Base-by-base conservation (phyloP, 1,140 invertebrate genomes). In the Charaxes varanes region DNA sequence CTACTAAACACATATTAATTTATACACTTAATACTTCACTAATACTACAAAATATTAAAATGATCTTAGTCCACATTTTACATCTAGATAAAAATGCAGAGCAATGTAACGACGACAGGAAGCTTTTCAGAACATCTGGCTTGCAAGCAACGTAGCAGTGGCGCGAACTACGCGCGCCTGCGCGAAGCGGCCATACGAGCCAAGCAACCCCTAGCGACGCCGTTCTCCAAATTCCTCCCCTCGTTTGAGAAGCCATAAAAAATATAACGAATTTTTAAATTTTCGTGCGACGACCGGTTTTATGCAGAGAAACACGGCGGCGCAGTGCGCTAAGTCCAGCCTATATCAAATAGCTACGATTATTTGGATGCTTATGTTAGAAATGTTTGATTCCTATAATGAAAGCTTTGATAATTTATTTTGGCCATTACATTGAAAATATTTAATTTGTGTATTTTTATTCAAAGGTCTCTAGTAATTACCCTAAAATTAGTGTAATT, bases 121-220 rank as follows among this genome's bases (percentile, higher is more conserved):
- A 82, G 81, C 80, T 84, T 83, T 83, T 82, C 80, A 74, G 76
- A 82, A 85, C 82, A 85, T 85, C 82, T 84, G 84, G 79, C 73
- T 76, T 71, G 71, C 71, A 77, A 79, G 77, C 77, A 64, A 74
- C 73, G 74, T 81, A 78, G 76, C 79, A 78, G 80, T 82, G 80
- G 81, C 81, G 81, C 81, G 80, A 85, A 84, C 78, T 78, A 74
- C 71, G 72, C 67, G 72, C 81, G 80, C 81, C 80, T 68, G 77
- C 81, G 80, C 81, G 74, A 77, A 70, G 69, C 77, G 63, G 53
- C 62, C 62, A 58, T 32, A 50, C 56, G 47, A 63, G 62, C 62
- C 73, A 67, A 77, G 65, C 77, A 78, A 76, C 79, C 76, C 76
- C 72, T 77, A 80, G 66, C 72, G 62, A 79, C 74, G 72, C 71